Percentiles rank a stretch among this genome's conserved stretches.
phyloP scores from a whole-genome alignment of 2,797 vertebrate genomes.

The Ctenopoma kingsleyae region DNA sequence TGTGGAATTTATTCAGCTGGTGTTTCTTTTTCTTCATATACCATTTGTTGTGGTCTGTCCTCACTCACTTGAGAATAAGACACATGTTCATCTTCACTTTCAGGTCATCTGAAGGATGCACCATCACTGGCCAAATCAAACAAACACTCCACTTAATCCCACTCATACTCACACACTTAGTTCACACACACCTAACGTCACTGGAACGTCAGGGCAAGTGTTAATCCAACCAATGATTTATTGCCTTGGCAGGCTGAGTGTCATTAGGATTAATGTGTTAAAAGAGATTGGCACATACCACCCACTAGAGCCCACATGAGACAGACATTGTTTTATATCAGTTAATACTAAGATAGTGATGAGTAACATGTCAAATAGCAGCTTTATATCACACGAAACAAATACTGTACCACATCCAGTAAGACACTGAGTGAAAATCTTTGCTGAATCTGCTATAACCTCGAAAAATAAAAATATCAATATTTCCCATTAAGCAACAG shows the following conservation, averaged over 20 bases:
- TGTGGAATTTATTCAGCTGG: no score
- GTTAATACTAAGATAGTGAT: background rate
- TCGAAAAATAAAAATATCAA: background rate
- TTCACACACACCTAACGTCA: slow-evolving; percentile 6
- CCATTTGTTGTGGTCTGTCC: background rate
- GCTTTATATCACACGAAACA: background rate
- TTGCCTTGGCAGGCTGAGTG: slow-evolving; percentile 46
- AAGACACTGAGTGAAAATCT: background rate
- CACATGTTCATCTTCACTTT: background rate
- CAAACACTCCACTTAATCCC: slow-evolving; percentile 30
- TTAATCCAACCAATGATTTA: slow-evolving; percentile 64
- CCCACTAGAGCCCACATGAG: slow-evolving; percentile 13
- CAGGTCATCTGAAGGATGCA: background rate
- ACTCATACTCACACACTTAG: slow-evolving; percentile 53
- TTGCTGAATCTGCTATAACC: background rate
- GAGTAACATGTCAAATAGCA: slow-evolving; percentile 8
- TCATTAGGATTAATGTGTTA: slow-evolving; percentile 52
- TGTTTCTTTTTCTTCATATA: background rate
- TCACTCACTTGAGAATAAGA: background rate
- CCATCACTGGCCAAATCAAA: background rate
- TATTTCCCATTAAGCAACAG: background rate
- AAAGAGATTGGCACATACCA: slow-evolving; percentile 44
- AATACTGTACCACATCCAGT: background rate
- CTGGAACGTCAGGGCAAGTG: slow-evolving; percentile 37
- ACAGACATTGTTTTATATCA: slow-evolving; percentile 18